Conservation (phyloP, 2,888 invertebrate species). For the Lithophane semibrunnea region DNA sequence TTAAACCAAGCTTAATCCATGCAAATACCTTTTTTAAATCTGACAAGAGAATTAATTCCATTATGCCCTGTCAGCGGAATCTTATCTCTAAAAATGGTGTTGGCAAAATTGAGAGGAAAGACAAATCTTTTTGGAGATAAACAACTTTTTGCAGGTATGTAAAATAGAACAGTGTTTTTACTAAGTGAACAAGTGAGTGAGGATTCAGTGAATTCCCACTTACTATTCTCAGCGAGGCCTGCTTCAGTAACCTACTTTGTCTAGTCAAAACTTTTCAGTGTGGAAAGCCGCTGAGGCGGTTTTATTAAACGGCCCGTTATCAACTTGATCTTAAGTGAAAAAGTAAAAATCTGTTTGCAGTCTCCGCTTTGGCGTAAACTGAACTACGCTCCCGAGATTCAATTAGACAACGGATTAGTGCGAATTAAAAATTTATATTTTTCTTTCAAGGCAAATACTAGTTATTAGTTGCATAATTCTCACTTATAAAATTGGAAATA, state of each 20-base stretch:
- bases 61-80: conserved; percentile 42
- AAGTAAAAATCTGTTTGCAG: conserved; percentile 62
- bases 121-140: conserved; percentile 28
- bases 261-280: conserved; percentile 75
- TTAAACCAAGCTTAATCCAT: conserved; percentile 34
- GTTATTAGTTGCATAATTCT: background rate
- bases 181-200: conserved; percentile 28
- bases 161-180: conserved; percentile 31
- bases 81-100: conserved; percentile 33
- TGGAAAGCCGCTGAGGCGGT: conserved; percentile 67
- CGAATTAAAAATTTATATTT: background rate
- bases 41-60: conserved; percentile 50
- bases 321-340: conserved; percentile 69
- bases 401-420: conserved; percentile 19
- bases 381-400: conserved; percentile 26
- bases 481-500: conserved; percentile 5
- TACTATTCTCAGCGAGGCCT: conserved; percentile 70
- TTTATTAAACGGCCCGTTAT: conserved; percentile 75
- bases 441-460: conserved; percentile 4
- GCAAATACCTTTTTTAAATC: conserved; percentile 45
- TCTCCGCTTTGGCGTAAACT: conserved; percentile 27
- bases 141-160: conserved; percentile 3
- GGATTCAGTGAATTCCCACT: conserved; percentile 61
- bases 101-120: conserved; percentile 31
- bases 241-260: conserved; percentile 73